A percentile compares a stretch with the other conserved stretches of the same genome.
Evolutionary conservation across 2,113 vertebrate species (phyloP).

Genomic region (Syngnathus typhle): DNA sequence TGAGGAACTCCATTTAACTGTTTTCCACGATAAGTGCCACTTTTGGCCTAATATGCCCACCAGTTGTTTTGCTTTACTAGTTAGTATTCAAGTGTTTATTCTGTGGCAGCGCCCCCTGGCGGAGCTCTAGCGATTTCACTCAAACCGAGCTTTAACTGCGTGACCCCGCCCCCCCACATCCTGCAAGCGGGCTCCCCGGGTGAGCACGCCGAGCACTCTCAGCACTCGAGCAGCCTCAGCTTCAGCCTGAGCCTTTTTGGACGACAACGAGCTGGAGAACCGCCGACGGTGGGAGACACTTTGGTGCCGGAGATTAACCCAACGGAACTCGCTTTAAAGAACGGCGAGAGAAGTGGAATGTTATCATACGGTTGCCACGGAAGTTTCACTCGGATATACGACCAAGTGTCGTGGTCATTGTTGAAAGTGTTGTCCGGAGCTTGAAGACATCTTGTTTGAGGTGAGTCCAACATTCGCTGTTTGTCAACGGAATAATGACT

Average conservation of each 20-base stretch:
- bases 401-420: not conserved
- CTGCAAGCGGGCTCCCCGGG: not conserved
- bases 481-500: not conserved
- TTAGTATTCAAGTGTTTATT: too few relatives aligned
- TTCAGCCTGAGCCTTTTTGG: not conserved
- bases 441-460: slow-evolving; percentile 29
- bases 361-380: not conserved
- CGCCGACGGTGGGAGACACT: not conserved
- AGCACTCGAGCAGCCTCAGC: not conserved
- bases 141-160: not conserved
- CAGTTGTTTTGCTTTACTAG: too few relatives aligned
- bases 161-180: not conserved
- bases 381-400: slow-evolving; percentile 35
- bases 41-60: too few relatives aligned
- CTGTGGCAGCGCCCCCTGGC: not conserved
- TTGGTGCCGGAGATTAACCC: not conserved
- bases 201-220: not conserved
- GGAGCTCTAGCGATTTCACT: not conserved
- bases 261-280: not conserved
- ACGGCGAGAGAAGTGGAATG: not conserved
- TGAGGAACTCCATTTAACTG: too few relatives aligned
- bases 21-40: too few relatives aligned
- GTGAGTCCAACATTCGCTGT: slow-evolving; percentile 31
- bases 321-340: not conserved
- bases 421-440: not conserved